phyloP scores from a whole-genome alignment of 2,113 vertebrate genomes.

The Leptocoma aspasia region DNA sequence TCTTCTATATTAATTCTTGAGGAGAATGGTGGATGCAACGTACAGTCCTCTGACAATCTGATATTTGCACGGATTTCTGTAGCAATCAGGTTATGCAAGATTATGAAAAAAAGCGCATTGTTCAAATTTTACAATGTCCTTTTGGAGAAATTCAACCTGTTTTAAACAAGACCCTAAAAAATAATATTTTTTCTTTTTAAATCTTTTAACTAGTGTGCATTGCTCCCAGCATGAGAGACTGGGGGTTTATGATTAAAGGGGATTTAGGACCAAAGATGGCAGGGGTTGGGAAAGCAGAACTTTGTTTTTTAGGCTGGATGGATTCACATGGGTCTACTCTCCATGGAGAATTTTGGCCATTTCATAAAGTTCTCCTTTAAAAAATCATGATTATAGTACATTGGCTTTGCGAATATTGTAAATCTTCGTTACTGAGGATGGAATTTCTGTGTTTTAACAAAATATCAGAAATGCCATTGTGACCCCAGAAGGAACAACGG shows the following conservation, averaged over 20 bases:
- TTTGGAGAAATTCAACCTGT: not conserved
- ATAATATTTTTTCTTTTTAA: not conserved
- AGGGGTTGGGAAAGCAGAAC: not conserved
- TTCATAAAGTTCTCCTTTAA: not conserved
- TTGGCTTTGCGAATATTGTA: not conserved
- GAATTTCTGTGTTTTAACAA: not conserved
- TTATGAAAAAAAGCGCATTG: not conserved
- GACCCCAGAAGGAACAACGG: rapidly evolving
- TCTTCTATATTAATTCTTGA: not conserved
- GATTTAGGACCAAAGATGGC: not conserved
- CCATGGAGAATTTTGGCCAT: not conserved
- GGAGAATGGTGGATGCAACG: not conserved
- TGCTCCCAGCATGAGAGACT: not conserved
- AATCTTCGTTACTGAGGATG: not conserved
- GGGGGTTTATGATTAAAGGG: not conserved
- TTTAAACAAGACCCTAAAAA: not conserved
- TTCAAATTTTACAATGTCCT: rapidly evolving
- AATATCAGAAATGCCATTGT: not conserved
- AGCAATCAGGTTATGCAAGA: not conserved
- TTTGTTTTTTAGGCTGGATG: not conserved
- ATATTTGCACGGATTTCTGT: not conserved
- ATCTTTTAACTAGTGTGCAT: not conserved
- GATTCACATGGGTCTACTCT: not conserved
- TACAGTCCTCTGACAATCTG: not conserved
- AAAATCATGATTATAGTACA: rapidly evolving